Evolutionary conservation across 2,113 vertebrate species (phyloP), one percentile per base, ranked within the genome.

Genomic region (Xiphophorus maculatus): DNA sequence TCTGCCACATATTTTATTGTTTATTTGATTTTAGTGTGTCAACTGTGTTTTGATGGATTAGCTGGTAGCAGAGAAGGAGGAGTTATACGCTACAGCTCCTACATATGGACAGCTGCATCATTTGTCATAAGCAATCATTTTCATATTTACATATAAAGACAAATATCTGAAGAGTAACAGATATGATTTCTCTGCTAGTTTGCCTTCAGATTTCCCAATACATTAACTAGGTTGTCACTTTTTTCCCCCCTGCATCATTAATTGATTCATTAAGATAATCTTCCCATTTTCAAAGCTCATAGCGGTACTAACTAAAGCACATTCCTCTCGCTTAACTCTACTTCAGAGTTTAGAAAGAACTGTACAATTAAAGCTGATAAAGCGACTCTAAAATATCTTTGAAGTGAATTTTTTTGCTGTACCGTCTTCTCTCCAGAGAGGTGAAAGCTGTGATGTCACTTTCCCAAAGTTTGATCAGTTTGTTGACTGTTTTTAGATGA

Each of bases 401-500:
- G 64, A 79, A 80, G 67, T 48, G 58, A 77, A 68, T 63, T 69
- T 19, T 28, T 71, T 42, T 14, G 80, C 60, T 11, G 60, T 77
- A 70, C 62, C 33, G 65, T 17, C 64, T 73, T n/a, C 66, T 76
- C 88, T 86, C 84, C 35, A 40, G 80, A 72, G 89, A 85, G 40
- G 32, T 73, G 19, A 82, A 74, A 35, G 63, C 73, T 5, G 25
- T 79, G 69, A 79, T 74, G 76, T 80, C 86, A 83, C 68, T 42
- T 58, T 42, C 30, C 29, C 28, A 48, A 63, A 71, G 80, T 86
- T 87, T 88, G 82, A 85, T 90, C 88, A 90, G 63, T 66, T 58
- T 85, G 87, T 90, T 82, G 73, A 69, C 90, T 88, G 85, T 91
- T 92, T 93, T 93, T 92, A 93, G 91, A 84, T 84, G 80, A 85